Base-by-base conservation (phyloP, 2,113 vertebrate genomes). In the Neofelis nebulosa region DNA sequence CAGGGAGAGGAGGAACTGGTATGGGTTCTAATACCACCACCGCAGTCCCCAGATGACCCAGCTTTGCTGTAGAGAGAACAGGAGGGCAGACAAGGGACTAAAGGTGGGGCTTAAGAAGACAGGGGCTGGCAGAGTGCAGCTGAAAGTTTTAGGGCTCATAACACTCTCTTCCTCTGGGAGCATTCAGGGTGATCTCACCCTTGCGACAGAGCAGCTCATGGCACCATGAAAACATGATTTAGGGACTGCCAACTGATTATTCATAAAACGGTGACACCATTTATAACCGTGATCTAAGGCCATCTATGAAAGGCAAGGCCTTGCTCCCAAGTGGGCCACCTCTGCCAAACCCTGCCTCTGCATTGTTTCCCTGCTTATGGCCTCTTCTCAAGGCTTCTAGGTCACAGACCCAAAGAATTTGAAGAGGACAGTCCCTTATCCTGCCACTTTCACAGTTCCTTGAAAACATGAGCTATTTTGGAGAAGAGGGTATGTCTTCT, bases 341-440 rank as follows among this genome's bases (percentile, higher is more conserved):
- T 76, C 41, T 65, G 52, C 13, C 27, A 55, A 31, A 7, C 15
- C 6, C 52, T 15, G 2, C 2, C 45, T 45, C 45, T 7, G 9
- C 4, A 41, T 0, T 0, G 3, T 31, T 33, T 89, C 33, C 25
- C 9, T 68, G 29, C 10, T 33, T 29, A 9, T 3, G 0, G 1
- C 50, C 50, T 89, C 29, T n/a, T 63, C 82, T 45, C 27, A 1
- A 38, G 27, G 18, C 25, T 36, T 36, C 57, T 0, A 33, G 31
- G 8, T 41, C 57, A 50, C 7, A 69, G 21, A 68, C 5, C 27
- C 45, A 21, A 61, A 63, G 45, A 23, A 23, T 19, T 4, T 45
- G 3, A 31, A n/a, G 41, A 78, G 38, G 65, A 83, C 14, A 18
- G 29, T 45, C 5, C 33, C 55, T 23, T 27, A 87, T 88, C 7